These are phyloP conservation scores for Probaryconus sp. DNA, from an alignment of 1,140 invertebrate genomes.

Conservation along the genomic window DNA sequence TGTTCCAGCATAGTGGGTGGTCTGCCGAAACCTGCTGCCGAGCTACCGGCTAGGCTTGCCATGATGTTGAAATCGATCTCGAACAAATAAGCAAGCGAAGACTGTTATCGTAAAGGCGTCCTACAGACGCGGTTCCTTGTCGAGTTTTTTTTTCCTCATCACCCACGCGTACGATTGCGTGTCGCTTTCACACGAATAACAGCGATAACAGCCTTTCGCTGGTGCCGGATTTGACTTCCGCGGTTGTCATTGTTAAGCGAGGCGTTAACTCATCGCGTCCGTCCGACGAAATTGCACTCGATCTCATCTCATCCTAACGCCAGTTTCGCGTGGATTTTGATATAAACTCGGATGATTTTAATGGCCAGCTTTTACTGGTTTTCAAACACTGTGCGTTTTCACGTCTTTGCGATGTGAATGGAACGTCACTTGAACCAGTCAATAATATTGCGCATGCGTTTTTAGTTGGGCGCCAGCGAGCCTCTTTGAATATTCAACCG, in stretches of 20 bases:
- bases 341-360: too few species aligned
- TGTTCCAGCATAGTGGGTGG: conserved; percentile 89
- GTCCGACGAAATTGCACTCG: too few species aligned
- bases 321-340: too few species aligned
- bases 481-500: background rate
- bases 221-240: background rate
- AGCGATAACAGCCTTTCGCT: background rate
- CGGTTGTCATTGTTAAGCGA: conserved; percentile 5
- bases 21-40: conserved; percentile 79
- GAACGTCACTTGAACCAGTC: conserved; percentile 23
- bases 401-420: conserved; percentile 26
- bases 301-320: too few species aligned
- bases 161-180: conserved; percentile 34
- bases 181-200: conserved; percentile 20
- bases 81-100: conserved; percentile 6
- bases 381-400: conserved; percentile 7
- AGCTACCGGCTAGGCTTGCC: conserved; percentile 69
- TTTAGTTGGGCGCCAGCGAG: background rate
- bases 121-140: conserved; percentile 7
- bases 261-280: too few species aligned
- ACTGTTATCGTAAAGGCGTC: conserved; percentile 27
- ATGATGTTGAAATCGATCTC: conserved; percentile 42
- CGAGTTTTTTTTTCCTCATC: conserved; percentile 20
- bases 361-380: conserved; percentile 17
- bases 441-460: conserved; percentile 51